phyloP scores from a whole-genome alignment of 2,797 vertebrate genomes.

The Cephalopachus bancanus region DNA sequence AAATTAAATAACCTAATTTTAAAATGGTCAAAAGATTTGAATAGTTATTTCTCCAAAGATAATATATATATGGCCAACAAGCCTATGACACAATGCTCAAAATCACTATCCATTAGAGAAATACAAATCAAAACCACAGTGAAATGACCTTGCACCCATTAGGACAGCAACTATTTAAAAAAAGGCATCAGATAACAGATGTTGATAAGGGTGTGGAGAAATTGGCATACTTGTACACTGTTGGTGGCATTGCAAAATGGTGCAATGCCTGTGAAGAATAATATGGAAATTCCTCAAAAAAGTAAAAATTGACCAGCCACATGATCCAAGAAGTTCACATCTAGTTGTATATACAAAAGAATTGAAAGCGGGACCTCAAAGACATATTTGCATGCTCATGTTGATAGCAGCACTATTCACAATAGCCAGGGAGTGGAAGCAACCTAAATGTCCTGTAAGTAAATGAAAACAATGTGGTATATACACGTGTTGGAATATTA shows the following conservation, averaged over 20 bases:
- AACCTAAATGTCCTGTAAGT: not conserved
- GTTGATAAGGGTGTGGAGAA: not conserved
- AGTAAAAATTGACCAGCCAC: not conserved
- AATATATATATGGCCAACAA: not conserved
- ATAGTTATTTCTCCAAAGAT: conserved; percentile 18
- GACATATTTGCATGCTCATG: not conserved
- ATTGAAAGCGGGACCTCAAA: not conserved
- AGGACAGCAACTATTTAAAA: not conserved
- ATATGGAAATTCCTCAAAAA: not conserved
- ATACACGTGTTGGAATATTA: not conserved
- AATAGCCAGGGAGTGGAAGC: not conserved
- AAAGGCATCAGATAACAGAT: not conserved
- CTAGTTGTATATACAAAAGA: not conserved
- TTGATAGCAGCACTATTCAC: conserved; percentile 14
- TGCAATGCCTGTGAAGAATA: not conserved
- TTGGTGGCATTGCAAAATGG: not conserved
- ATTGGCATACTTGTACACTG: not conserved
- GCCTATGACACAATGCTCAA: not conserved
- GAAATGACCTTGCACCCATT: not conserved
- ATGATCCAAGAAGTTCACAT: not conserved
- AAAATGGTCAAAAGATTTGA: conserved; percentile 40
- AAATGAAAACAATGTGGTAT: not conserved
- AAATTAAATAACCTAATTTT: conserved; percentile 3
- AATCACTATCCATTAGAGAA: not conserved
- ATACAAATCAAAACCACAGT: not conserved